Conservation (phyloP, 1,140 invertebrate species). For the Brachionus sp. region DNA sequence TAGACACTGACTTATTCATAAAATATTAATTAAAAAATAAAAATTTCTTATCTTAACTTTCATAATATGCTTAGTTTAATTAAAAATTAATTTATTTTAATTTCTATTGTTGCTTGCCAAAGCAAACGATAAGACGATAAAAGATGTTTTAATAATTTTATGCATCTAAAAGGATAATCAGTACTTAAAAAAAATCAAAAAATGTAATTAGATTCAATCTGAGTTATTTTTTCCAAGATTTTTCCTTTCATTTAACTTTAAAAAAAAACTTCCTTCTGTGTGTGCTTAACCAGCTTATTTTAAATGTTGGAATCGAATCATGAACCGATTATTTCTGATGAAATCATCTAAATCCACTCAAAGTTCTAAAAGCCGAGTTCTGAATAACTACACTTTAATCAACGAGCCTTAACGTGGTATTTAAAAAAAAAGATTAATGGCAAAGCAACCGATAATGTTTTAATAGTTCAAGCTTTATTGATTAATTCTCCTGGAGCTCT, state of each 20-base stretch:
- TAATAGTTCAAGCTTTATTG: background rate
- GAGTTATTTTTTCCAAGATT: background rate
- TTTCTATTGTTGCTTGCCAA: background rate
- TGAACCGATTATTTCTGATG: background rate
- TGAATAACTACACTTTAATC: background rate
- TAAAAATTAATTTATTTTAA: slow-evolving; percentile 2
- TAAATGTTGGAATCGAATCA: background rate
- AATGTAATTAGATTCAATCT: background rate
- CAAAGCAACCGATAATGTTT: background rate
- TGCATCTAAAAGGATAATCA: background rate
- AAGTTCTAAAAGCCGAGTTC: background rate
- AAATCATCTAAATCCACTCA: background rate
- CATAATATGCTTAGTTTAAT: background rate
- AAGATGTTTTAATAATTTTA: background rate
- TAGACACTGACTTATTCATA: background rate
- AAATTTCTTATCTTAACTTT: background rate
- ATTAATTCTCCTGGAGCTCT: background rate
- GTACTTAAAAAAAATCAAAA: background rate
- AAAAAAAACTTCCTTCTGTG: no score
- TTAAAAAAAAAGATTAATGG: background rate
- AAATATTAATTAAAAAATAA: background rate
- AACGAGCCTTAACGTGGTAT: background rate
- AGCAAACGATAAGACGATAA: background rate
- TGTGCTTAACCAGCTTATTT: background rate
- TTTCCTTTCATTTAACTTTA: no score